These are phyloP conservation scores for Bufotes viridis DNA, from an alignment of 2,797 vertebrate species.

Conservation along the genomic window DNA sequence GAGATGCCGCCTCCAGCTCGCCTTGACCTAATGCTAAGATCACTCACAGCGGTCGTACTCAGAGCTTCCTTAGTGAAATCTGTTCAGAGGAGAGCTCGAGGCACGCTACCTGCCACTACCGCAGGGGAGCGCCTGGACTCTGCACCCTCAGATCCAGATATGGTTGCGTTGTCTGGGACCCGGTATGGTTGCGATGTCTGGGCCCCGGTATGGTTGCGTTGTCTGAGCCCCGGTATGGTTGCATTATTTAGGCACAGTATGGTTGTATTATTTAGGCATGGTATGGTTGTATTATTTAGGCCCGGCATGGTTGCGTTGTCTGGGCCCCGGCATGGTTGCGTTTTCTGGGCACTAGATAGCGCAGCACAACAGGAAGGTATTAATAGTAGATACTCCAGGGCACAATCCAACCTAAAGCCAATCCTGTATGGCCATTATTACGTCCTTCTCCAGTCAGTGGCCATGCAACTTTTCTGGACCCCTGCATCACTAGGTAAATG, in stretches of 20 bases:
- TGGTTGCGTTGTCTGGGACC: too few relatives aligned
- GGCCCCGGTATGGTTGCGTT: background rate
- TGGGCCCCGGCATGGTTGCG: background rate
- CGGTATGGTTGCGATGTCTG: background rate
- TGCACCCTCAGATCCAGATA: too few relatives aligned
- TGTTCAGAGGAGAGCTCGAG: too few relatives aligned
- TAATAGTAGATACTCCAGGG: background rate
- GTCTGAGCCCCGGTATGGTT: background rate
- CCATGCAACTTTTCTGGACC: background rate
- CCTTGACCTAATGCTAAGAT: background rate
- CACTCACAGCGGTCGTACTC: too few relatives aligned
- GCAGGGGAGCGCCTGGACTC: background rate
- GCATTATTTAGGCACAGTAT: background rate
- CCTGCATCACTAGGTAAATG: background rate
- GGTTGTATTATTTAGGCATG: too few relatives aligned
- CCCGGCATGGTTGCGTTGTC: background rate
- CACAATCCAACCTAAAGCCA: background rate
- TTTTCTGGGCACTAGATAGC: background rate
- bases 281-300: background rate
- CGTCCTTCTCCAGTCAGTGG: background rate
- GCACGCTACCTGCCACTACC: background rate
- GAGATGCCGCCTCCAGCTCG: constrained; percentile 47
- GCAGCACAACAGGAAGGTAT: background rate
- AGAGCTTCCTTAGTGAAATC: background rate
- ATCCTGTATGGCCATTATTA: background rate